Evolutionary conservation across 2,113 vertebrate genomes (phyloP).

Genomic region (Lepisosteus osseus): DNA sequence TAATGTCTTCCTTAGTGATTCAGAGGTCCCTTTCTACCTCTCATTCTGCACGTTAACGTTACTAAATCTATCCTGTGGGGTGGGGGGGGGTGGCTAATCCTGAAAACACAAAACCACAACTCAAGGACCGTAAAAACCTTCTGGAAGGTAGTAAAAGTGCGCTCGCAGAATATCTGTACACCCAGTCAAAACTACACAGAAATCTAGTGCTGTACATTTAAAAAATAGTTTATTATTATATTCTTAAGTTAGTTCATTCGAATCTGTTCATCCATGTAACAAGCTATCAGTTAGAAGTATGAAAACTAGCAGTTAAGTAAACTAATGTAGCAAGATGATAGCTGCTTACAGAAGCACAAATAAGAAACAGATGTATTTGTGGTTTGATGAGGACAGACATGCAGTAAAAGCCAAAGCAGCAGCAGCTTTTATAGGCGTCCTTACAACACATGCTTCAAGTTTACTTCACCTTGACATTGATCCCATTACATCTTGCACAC

Average conservation of each 20-base stretch:
- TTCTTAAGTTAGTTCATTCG: neutral
- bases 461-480: too few species aligned
- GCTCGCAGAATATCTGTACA: neutral
- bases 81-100: too few species aligned
- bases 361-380: conserved; percentile 47
- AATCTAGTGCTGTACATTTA: conserved; percentile 8
- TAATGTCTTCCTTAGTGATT: too few species aligned
- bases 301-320: conserved; percentile 24
- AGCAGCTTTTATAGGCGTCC: too few species aligned
- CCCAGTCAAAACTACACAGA: neutral
- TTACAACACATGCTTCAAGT: too few species aligned
- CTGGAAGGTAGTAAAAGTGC: neutral
- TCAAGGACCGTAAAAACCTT: neutral
- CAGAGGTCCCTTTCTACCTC: too few species aligned
- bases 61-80: too few species aligned
- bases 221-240: neutral
- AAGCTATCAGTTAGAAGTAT: conserved; percentile 26
- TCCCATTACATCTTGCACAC: too few species aligned
- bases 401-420: conserved; percentile 17
- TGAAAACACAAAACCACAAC: neutral
- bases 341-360: conserved; percentile 38
- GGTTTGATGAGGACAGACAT: conserved; percentile 33
- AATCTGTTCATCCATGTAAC: neutral
- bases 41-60: too few species aligned
- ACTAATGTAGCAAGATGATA: conserved; percentile 29